Evolutionary conservation across 1,140 invertebrate genomes (phyloP), one percentile per base, ranked within the genome.

Genomic region (Ruditapes philippinarum): DNA sequence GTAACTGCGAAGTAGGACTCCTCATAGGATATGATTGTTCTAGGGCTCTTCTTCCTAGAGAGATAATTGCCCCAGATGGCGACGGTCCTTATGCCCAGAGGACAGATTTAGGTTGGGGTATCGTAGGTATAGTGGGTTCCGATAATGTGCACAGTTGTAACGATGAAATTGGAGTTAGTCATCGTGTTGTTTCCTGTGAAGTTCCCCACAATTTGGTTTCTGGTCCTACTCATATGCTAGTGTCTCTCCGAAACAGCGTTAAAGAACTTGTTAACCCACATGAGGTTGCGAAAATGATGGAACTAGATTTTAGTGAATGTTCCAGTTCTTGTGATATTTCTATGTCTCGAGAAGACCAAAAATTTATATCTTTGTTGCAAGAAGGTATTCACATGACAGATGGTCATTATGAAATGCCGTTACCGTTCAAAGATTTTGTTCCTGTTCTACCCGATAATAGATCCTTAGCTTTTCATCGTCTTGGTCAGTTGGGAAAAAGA

Each of bases 391-490:
- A 38, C 0, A 17, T 42, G n/a, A 51, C 54, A 11, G 82, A 91
- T 54, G 81, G 86, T 36, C 89, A 90, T 28, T 92, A 91, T 73
- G 84, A 90, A 54, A 89, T 92, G 60, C 60, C 74, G 14, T 45
- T 45, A 14, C 42, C 42, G 14, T 45, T 45, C 42, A 45, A 14
- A 7, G 14, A 5, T 7, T 45, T 14, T 45, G 42, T 14, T 5
- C 5, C 14, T 5, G 5, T 5, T 14, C 14, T 45, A 14, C 42
- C 42, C 5, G 42, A 45, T 45, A 45, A 45, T 45, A 5, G 42
- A 5, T 14, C 5, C 5, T 7, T 45, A 14, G 42, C 42, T 7
- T 5, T 45, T 14, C 42, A 45, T 45, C 42, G 42, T 7, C 42
- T 45, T 45, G 14, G 14, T 45, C 5, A 14, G 11, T 49, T 62